These are phyloP conservation scores for Caenorhabditis afra DNA, from an alignment of 2,888 invertebrate species.

Conservation along the genomic window DNA sequence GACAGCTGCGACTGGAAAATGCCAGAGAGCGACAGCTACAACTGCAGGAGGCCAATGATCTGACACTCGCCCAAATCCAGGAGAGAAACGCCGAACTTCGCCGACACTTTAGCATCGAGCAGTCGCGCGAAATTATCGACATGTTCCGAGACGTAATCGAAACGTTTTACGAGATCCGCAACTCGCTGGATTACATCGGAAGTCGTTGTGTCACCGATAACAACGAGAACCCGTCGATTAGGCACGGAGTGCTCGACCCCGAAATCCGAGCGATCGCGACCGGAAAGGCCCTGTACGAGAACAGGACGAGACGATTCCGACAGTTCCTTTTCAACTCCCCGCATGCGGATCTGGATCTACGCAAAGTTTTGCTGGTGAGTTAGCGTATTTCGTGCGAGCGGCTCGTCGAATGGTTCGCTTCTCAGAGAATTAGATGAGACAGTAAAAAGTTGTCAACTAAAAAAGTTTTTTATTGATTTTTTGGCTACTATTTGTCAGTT, in stretches of 20 bases:
- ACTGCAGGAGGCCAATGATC: neutral
- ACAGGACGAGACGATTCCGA: neutral
- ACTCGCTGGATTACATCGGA: neutral
- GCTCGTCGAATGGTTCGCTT: too few relatives aligned
- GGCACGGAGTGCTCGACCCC: neutral
- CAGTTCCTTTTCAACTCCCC: neutral
- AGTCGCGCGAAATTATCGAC: neutral
- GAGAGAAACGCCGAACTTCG: neutral
- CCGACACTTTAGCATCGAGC: neutral
- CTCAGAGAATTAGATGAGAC: too few relatives aligned
- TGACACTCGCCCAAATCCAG: neutral
- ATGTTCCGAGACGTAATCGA: neutral
- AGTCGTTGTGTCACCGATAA: too few relatives aligned
- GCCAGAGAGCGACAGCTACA: neutral
- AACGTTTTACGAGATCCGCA: neutral
- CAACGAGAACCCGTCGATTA: too few relatives aligned
- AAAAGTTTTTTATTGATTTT: too few relatives aligned
- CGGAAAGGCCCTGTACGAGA: neutral
- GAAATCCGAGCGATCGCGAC: neutral
- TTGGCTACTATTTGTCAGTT: too few relatives aligned
- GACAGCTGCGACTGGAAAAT: neutral
- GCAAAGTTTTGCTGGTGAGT: neutral
- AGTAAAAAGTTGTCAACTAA: too few relatives aligned
- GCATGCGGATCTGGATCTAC: neutral
- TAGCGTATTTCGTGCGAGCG: too few relatives aligned